Base-by-base conservation (phyloP, 2,113 vertebrate species). In the Balaeniceps rex region DNA sequence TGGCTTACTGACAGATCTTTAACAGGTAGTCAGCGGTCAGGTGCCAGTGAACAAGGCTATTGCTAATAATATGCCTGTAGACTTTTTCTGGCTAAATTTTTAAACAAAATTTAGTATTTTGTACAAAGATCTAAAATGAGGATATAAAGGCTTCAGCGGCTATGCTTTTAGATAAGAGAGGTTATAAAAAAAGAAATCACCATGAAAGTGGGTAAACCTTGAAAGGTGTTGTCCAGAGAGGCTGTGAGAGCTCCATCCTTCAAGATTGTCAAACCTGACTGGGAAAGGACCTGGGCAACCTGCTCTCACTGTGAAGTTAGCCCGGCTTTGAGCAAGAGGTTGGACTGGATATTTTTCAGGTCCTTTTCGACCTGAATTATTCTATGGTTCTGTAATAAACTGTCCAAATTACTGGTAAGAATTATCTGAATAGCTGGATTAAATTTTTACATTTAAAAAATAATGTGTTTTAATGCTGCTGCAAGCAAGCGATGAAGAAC, bases 401-500 rank as follows among this genome's bases (percentile, higher is more conserved):
- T 85, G 25, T 31, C 16, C 61, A 52, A 85, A 69, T 75, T 75
- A 31, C 14, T 64, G 12, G 2, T 82, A 55, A 83, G 33, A 88
- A 66, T 77, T 69, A n/a, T 22, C 19, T 83, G 49, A 88, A 65
- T 64, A 55, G 11, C 38, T 76, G 26, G 61, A 71, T 60, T 84
- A 15, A 63, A 16, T 36, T 38, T 12, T 79, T 85, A 18, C 4
- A 47, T 93, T 90, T 74, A 1, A 9, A 83, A 93, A 76, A 11
- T 14, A 85, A 9, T 19, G 14, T 55, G 12, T 57, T 88, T 85
- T 77, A 86, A 52, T 88, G 71, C 34, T 17, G 8, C 54, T 70
- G 57, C 18, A 64, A 87, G 69, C 33, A 75, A 70, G 12, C 0
- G 0, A 24, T 16, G 10, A 79, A 57, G 31, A 57, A 52, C 0